Evolutionary conservation across 1,140 invertebrate genomes (phyloP), one percentile per base, ranked within the genome.

Genomic region (Halotydeus destructor): DNA sequence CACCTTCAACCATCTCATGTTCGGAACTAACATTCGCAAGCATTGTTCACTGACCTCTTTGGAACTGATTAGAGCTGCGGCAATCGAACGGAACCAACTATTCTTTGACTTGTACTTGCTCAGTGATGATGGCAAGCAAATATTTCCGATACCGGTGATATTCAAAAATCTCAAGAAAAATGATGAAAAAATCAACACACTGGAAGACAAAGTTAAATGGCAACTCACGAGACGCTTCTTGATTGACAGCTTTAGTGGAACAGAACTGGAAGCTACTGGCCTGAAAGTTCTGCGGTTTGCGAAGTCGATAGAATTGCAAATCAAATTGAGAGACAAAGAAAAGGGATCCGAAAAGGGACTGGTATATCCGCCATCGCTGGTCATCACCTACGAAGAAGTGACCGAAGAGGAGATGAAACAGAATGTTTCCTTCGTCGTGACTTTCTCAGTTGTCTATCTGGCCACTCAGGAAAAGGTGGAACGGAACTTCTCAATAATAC

Each of bases 141-240:
- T 75, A 11, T 67, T 70, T 51, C 55, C 65, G 27, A 50, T 76
- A 16, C 74, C 75, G 5, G 54, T 76, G 16, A 56, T 68, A 40
- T 59, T 69, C 19, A 54, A 53, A 14, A 68, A 60, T 49, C 50
- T 55, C 37, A 41, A 46, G 38, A 49, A 54, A 27, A 49, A 53
- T 47, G 54, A 54, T 34, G 36, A 44, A 25, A 14, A 42, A 12
- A 39, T 58, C 11, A 60, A 63, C 48, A 49, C 45, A 47, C 55
- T 50, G 49, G 37, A 44, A 32, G 27, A 27, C 28, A 24, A 39
- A 28, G 9, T 14, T 3, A 5, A 24, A 35, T 8, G 26, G 16
- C 21, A 32, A 44, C 51, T 79, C 14, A 67, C 71, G 0, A 60
- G 69, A 41, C 65, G 75, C 43, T 76, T 78, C 52, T 48, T 76